These are phyloP conservation scores for Pseudolaguvia tuberculata DNA, from an alignment of 2,113 vertebrate genomes.

Conservation along the genomic window DNA sequence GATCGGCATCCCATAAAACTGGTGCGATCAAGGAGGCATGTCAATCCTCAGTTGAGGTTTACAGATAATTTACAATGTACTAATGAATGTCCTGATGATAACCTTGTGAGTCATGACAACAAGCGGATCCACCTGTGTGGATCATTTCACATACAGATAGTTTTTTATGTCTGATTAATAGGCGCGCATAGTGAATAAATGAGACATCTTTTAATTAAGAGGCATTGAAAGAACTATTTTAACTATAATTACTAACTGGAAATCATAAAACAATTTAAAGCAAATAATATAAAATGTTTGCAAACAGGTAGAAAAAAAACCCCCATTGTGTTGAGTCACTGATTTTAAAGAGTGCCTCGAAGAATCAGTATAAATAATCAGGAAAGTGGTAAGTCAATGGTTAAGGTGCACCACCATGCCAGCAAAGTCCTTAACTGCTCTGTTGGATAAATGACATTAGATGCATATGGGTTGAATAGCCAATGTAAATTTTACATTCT, in stretches of 20 bases:
- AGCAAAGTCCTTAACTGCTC: too few relatives aligned
- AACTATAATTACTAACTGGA: neutral
- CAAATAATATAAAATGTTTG: neutral
- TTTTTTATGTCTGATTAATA: constrained; percentile 1
- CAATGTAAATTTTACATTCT: too few relatives aligned
- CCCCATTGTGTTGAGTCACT: too few relatives aligned
- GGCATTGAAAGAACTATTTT: neutral
- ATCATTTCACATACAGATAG: constrained; percentile 18
- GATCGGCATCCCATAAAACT: neutral
- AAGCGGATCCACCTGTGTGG: constrained; percentile 21
- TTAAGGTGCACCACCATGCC: too few relatives aligned
- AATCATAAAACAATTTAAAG: neutral
- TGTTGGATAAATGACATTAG: too few relatives aligned
- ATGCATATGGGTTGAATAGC: too few relatives aligned
- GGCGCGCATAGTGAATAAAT: neutral
- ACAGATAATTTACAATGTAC: neutral
- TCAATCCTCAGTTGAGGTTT: neutral
- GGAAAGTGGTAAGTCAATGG: too few relatives aligned
- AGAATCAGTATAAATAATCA: neutral
- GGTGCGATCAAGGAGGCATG: neutral
- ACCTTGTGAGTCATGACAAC: constrained; percentile 16
- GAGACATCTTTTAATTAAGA: neutral
- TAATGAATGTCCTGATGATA: constrained; percentile 10
- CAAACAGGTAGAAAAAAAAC: too few relatives aligned
- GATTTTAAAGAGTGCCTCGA: neutral